phyloP scores from a whole-genome alignment of 2,113 vertebrate genomes.

The Rhineura floridana region DNA sequence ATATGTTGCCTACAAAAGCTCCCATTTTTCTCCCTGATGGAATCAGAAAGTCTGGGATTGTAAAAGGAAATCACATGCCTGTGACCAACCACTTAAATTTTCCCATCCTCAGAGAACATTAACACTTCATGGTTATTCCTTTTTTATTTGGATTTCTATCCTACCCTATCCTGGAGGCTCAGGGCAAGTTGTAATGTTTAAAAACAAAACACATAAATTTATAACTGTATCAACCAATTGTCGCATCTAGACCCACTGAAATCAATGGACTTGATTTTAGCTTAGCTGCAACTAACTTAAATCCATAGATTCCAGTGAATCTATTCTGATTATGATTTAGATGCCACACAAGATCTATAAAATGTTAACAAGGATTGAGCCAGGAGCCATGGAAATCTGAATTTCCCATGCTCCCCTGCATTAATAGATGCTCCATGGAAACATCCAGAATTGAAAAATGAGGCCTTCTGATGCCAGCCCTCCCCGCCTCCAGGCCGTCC shows the following conservation, averaged over 20 bases:
- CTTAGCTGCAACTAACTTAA: too few species aligned
- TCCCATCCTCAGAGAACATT: not conserved
- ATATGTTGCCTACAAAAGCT: not conserved
- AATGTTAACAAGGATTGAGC: not conserved
- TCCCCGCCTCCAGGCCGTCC: too few species aligned
- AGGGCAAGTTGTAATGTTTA: not conserved
- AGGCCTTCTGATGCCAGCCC: not conserved
- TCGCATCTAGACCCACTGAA: too few species aligned
- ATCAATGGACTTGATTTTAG: too few species aligned
- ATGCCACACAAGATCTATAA: not conserved
- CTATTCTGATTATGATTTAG: not conserved
- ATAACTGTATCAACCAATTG: not conserved
- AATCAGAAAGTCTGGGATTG: not conserved
- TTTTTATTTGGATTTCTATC: not conserved
- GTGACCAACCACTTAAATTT: too few species aligned
- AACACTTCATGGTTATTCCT: not conserved
- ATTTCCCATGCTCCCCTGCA: too few species aligned
- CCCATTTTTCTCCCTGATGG: not conserved
- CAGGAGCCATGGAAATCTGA: not conserved
- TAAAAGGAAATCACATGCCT: not conserved
- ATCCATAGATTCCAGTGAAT: too few species aligned
- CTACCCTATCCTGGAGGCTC: not conserved
- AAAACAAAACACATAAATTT: not conserved
- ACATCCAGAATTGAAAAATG: not conserved
- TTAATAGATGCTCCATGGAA: not conserved